Percentiles rank a stretch among this genome's conserved stretches.
phyloP scores from a whole-genome alignment of 2,888 invertebrate genomes.

The Apoda limacodes region DNA sequence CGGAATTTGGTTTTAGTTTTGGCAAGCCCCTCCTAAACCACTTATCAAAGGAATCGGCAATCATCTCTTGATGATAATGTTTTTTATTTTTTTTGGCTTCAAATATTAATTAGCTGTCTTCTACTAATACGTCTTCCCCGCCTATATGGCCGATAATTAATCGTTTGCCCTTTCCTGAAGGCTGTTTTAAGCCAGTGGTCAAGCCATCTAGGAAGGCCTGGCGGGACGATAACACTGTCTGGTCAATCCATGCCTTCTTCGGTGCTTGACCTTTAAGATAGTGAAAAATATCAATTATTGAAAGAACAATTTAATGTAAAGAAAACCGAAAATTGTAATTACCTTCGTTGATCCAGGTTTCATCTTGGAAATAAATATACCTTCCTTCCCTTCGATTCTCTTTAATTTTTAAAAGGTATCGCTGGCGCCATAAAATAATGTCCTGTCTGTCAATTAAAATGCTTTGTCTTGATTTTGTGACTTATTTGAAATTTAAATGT shows the following conservation, averaged over 20 bases:
- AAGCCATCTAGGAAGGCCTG: conserved; percentile 21
- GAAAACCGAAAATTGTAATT: conserved; percentile 16
- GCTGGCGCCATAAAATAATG: conserved; percentile 19
- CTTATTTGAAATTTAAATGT: conserved; percentile 18
- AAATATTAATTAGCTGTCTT: conserved; percentile 14
- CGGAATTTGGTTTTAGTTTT: conserved; percentile 17
- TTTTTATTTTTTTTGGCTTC: conserved; percentile 20
- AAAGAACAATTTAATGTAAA: conserved; percentile 13
- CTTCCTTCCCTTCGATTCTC: conserved; percentile 17
- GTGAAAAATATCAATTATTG: conserved; percentile 13
- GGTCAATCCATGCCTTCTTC: conserved; percentile 18
- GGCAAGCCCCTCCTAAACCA: conserved; percentile 18
- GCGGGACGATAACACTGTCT: conserved; percentile 16
- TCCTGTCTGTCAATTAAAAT: conserved; percentile 16
- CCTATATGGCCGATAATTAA: conserved; percentile 16
- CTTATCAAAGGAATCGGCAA: conserved; percentile 18
- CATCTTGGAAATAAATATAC: conserved; percentile 16
- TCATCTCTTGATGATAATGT: conserved; percentile 23
- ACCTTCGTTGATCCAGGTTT: conserved; percentile 18
- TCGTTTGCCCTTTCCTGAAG: conserved; percentile 15
- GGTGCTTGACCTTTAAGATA: conserved; percentile 18
- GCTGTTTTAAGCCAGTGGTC: conserved; percentile 18
- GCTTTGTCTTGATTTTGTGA: conserved; percentile 15
- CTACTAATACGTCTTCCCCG: conserved; percentile 14
- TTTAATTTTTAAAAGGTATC: conserved; percentile 15